Evolutionary conservation across 2,113 vertebrate species (phyloP), one percentile per base, ranked within the genome.

Genomic region (Chlamydotis undulata): DNA sequence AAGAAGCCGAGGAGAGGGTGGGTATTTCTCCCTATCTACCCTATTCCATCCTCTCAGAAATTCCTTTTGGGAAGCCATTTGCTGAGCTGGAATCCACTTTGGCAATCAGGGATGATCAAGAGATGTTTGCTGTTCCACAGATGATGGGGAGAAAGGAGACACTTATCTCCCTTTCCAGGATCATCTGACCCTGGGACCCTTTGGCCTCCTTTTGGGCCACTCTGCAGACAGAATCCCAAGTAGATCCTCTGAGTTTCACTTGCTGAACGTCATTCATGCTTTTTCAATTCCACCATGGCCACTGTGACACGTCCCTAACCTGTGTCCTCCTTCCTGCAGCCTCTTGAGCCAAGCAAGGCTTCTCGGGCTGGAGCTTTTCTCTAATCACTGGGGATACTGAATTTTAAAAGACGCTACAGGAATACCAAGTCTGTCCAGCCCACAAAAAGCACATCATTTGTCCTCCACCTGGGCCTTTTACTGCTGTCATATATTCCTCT

Each of bases 391-490:
- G 21, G 24, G 64, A 74, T 3, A 5, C 2, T 53, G 87, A 53
- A 81, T 91, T 92, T 91, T 43, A 75, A 91, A 92, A 89, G 89
- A 64, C 0, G 5, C 77, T 89, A 71, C 83, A 79, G 59, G 70
- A 96, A 73, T 71, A 91, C 53, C 55, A 69, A 91, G 49, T 69
- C n/a, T 79, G 77, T 78, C 81, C 57, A 85, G 65, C 45, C 45
- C 41, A 55, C 53, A 60, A 75, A 94, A 90, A 89, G 68, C 68
- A 57, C 47, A 59, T 29, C 49, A 35, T 84, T 95, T 94, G 83
- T 89, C 77, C 57, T 93, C 57, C n/a, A 65, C 59, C 89, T 70
- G 57, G 39, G 28, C 19, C 28, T 97, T 91, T 83, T 86, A 76
- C 47, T 1, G 2, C 59, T 80, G 78, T 76, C 82, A 95, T 78